These are phyloP conservation scores for Bombus haemorrhoidalis DNA, from an alignment of 1,140 invertebrate genomes.

Conservation along the genomic window DNA sequence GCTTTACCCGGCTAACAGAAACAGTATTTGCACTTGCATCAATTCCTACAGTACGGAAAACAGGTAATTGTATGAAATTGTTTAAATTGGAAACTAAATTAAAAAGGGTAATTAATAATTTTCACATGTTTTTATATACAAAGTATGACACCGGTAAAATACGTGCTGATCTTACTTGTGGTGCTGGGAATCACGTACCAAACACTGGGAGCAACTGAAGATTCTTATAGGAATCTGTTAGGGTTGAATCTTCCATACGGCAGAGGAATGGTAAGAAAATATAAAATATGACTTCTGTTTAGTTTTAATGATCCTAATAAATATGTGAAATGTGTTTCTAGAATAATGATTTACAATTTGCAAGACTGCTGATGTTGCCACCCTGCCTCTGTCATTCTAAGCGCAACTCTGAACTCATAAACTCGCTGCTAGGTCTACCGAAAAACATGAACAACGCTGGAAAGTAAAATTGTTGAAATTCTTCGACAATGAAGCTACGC, in stretches of 20 bases:
- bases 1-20: not conserved
- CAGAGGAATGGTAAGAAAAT: conserved; percentile 66
- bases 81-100: not conserved
- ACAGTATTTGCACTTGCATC: not conserved
- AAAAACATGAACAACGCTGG: conserved; percentile 89
- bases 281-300: not conserved
- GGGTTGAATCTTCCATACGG: conserved; percentile 66
- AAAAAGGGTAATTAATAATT: not conserved
- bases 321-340: conserved; percentile 54
- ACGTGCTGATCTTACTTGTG: conserved; percentile 29
- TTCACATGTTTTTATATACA: not conserved
- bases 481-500: not conserved
- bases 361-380: conserved; percentile 69
- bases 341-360: conserved; percentile 73
- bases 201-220: conserved; percentile 62
- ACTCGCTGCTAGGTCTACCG: conserved; percentile 87
- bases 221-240: conserved; percentile 63
- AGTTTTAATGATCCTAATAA: not conserved
- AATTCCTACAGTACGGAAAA: not conserved
- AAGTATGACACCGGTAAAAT: conserved; percentile 46
- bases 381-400: conserved; percentile 80
- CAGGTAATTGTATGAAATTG: not conserved
- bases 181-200: conserved; percentile 26
- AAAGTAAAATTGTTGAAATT: conserved; percentile 66
- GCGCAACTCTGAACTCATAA: conserved; percentile 89